Percentiles rank a stretch among this genome's conserved stretches.
These are phyloP conservation scores for Agriopis marginaria DNA, from an alignment of 2,888 invertebrate genomes.

Conservation along the genomic window DNA sequence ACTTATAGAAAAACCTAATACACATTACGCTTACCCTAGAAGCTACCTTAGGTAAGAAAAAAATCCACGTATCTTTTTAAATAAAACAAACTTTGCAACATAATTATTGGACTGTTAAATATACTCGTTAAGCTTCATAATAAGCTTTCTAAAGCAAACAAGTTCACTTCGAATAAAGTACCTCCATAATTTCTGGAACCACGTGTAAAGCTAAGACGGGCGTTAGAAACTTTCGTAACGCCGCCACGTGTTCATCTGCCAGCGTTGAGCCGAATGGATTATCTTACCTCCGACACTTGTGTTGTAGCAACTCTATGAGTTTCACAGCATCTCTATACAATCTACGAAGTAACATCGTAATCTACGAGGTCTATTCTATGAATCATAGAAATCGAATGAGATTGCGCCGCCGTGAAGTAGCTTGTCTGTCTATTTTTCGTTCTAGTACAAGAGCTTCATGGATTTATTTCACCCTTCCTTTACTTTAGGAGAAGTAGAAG, in stretches of 20 bases:
- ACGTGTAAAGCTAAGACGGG: constrained; percentile 11
- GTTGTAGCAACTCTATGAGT: neutral
- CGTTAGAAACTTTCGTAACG: constrained; percentile 11
- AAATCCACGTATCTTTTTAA: neutral
- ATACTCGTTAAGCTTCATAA: neutral
- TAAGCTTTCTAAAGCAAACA: constrained; percentile 5
- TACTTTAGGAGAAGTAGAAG: no score
- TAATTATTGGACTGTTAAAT: neutral
- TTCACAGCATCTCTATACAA: neutral
- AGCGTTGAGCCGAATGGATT: constrained; percentile 3
- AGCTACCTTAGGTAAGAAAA: neutral
- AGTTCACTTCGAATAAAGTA: constrained; percentile 13
- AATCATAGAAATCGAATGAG: no score
- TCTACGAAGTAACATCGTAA: neutral
- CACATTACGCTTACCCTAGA: neutral
- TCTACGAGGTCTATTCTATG: constrained; percentile 5
- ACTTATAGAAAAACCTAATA: neutral
- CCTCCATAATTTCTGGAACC: neutral
- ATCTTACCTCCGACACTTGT: neutral
- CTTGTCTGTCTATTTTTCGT: no score
- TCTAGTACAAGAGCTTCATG: no score
- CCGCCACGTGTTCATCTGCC: constrained; percentile 2
- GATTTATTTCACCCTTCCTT: no score
- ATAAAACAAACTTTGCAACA: neutral
- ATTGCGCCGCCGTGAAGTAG: neutral